These are phyloP conservation scores for Stenolophus ochropezus DNA, from an alignment of 2,888 invertebrate genomes.

Conservation along the genomic window DNA sequence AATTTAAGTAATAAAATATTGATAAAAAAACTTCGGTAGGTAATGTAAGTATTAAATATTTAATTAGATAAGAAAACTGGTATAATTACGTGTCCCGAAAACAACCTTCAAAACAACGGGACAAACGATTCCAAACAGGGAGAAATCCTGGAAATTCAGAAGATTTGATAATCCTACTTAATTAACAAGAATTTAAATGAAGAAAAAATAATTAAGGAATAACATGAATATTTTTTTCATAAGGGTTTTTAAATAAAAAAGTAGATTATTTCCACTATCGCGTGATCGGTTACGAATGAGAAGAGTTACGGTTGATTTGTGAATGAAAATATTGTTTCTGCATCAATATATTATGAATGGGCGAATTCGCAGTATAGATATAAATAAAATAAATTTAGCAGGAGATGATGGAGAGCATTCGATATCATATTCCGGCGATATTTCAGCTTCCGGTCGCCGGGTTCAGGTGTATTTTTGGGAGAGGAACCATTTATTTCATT, in stretches of 20 bases:
- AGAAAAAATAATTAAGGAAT: too few species aligned
- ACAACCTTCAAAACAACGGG: too few species aligned
- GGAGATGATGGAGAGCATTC: neutral
- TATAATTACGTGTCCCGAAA: too few species aligned
- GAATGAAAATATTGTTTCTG: constrained; percentile 28
- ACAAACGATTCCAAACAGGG: too few species aligned
- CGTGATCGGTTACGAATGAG: neutral
- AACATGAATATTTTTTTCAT: too few species aligned
- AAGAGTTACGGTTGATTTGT: constrained; percentile 7
- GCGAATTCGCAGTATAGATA: neutral
- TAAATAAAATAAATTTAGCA: constrained; percentile 23
- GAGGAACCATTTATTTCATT: neutral
- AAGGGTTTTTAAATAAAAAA: neutral
- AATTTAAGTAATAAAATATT: too few species aligned
- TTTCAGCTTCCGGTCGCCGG: neutral
- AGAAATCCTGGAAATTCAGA: too few species aligned
- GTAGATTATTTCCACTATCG: neutral
- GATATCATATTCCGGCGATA: neutral
- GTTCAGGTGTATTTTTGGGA: constrained; percentile 4
- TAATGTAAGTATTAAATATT: too few species aligned
- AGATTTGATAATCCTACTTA: too few species aligned
- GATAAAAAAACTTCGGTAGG: too few species aligned
- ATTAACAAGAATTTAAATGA: too few species aligned
- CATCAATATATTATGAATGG: constrained; percentile 21
- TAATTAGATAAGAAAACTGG: too few species aligned